phyloP scores from a whole-genome alignment of 2,797 vertebrate genomes.

The Tamandua tetradactyla region DNA sequence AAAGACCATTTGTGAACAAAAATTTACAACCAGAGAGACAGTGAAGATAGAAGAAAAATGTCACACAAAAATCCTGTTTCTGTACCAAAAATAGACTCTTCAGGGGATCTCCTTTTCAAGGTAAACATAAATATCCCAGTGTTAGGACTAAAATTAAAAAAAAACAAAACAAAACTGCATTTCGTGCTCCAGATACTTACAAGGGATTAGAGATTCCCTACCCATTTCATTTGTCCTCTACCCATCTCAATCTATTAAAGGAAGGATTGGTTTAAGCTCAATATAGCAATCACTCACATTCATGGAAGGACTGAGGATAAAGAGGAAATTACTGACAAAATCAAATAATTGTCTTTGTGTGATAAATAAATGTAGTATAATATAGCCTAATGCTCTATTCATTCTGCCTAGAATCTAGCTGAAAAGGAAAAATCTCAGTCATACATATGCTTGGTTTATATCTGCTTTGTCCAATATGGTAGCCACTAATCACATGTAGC shows the following conservation, averaged over 20 bases:
- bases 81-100: background rate
- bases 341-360: constrained; percentile 37
- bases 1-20: constrained; percentile 53
- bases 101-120: constrained; percentile 40
- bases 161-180: no score
- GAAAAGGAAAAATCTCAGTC: constrained; percentile 34
- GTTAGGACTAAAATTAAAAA: background rate
- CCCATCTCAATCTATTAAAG: background rate
- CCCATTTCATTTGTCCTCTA: background rate
- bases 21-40: constrained; percentile 64
- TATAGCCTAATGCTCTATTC: constrained; percentile 28
- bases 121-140: constrained; percentile 1
- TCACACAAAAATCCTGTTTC: constrained; percentile 41
- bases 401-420: constrained; percentile 50
- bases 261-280: background rate
- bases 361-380: constrained; percentile 46
- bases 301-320: constrained; percentile 24
- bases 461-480: constrained; percentile 5
- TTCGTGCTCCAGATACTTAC: background rate
- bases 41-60: constrained; percentile 49
- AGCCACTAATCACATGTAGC: background rate
- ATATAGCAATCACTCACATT: background rate
- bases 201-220: background rate
- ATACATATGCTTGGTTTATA: constrained; percentile 40
- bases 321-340: constrained; percentile 39